phyloP scores from a whole-genome alignment of 2,797 vertebrate genomes.

The Brachymystax lenok region DNA sequence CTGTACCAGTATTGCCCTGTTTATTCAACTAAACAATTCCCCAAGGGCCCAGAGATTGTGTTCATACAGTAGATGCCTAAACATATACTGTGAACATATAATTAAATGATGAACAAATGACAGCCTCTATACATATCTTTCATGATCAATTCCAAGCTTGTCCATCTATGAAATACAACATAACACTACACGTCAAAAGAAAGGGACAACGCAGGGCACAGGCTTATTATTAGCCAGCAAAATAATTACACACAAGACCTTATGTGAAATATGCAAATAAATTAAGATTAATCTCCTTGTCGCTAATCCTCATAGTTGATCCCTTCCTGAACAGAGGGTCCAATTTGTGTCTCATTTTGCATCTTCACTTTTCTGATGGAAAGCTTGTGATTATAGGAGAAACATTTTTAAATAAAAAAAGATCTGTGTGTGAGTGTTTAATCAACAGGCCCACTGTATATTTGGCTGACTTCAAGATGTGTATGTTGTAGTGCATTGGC shows the following conservation, averaged over 20 bases:
- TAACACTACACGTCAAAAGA: too few relatives aligned
- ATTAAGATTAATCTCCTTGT: slow-evolving; percentile 55
- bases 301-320: slow-evolving; percentile 60
- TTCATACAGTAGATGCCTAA: neutral
- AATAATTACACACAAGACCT: slow-evolving; percentile 35
- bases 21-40: neutral
- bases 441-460: too few relatives aligned
- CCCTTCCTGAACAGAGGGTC: slow-evolving; percentile 49
- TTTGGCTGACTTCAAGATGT: slow-evolving; percentile 13
- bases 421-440: slow-evolving; percentile 5
- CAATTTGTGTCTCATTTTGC: slow-evolving; percentile 65
- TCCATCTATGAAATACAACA: too few relatives aligned
- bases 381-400: slow-evolving; percentile 54
- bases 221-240: too few relatives aligned
- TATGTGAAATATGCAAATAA: slow-evolving; percentile 60
- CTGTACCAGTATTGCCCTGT: neutral
- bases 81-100: neutral
- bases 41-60: neutral
- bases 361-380: slow-evolving; percentile 58
- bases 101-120: too few relatives aligned
- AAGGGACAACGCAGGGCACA: too few relatives aligned
- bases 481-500: slow-evolving; percentile 1
- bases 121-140: too few relatives aligned
- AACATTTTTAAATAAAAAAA: neutral
- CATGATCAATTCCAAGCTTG: too few relatives aligned